Conservation (phyloP, 1,140 invertebrate genomes). For the Chymomyza costata region DNA sequence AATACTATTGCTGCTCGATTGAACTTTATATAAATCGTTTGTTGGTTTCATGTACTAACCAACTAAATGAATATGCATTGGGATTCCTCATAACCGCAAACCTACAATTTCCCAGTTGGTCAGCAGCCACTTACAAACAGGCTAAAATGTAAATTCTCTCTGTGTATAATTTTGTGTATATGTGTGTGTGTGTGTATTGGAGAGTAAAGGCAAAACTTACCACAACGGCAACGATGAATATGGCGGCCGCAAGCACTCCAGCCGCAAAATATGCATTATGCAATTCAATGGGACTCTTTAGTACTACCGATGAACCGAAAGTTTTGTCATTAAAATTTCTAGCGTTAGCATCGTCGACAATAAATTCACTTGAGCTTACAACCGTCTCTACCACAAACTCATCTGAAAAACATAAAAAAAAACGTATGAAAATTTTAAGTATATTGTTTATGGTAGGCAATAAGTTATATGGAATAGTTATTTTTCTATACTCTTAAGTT, state of each 20-base stretch:
- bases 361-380: conserved; percentile 77
- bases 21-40: conserved; percentile 36
- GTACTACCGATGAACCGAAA: conserved; percentile 77
- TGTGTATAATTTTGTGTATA: conserved; percentile 1
- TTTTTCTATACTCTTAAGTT: no score
- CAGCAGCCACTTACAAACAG: conserved; percentile 11
- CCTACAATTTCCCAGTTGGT: conserved; percentile 54
- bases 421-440: neutral
- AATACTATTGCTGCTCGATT: conserved; percentile 28
- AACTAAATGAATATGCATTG: conserved; percentile 66
- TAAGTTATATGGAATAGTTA: neutral
- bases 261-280: conserved; percentile 85
- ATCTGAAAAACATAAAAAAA: conserved; percentile 74
- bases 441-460: neutral
- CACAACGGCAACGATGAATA: conserved; percentile 82
- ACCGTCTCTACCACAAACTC: conserved; percentile 82
- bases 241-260: conserved; percentile 82
- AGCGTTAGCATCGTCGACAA: conserved; percentile 76
- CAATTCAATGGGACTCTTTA: conserved; percentile 76
- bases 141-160: conserved; percentile 14
- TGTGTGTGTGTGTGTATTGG: conserved; percentile 16
- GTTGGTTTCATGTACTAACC: no score
- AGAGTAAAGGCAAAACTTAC: conserved; percentile 76
- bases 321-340: conserved; percentile 80
- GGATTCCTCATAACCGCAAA: conserved; percentile 46